Evolutionary conservation across 2,797 vertebrate genomes (phyloP).

Genomic region (Poecilia velifera): DNA sequence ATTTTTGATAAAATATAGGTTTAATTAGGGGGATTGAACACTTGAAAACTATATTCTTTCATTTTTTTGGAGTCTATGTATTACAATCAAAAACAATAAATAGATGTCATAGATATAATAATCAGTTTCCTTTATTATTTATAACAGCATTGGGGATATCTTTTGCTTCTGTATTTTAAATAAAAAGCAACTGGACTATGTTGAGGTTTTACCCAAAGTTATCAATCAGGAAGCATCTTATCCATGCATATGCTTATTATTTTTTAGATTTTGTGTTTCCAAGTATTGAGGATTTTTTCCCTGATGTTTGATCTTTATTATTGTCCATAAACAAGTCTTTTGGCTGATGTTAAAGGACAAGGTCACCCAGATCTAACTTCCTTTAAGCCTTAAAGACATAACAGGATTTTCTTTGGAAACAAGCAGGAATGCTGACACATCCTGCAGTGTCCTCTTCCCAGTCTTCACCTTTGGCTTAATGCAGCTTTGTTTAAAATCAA

Average conservation of each 20-base stretch:
- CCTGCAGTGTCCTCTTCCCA: not conserved
- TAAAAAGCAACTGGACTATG: not conserved
- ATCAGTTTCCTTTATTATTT: not conserved
- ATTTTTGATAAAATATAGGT: not conserved
- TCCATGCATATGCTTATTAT: not conserved
- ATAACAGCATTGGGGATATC: not conserved
- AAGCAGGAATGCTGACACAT: slow-evolving; percentile 1
- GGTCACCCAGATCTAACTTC: not conserved
- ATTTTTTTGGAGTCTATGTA: not conserved
- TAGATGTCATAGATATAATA: not conserved
- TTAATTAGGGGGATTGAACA: not conserved
- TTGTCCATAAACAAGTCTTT: not conserved
- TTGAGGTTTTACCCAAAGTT: not conserved
- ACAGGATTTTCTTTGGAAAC: slow-evolving; percentile 8
- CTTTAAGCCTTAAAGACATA: not conserved
- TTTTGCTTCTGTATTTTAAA: not conserved
- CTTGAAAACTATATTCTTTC: not conserved
- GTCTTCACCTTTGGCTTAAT: slow-evolving; percentile 5
- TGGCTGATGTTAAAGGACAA: not conserved
- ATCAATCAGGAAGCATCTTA: not conserved
- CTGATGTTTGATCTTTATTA: not conserved
- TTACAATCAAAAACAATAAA: not conserved
- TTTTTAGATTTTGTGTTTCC: not conserved
- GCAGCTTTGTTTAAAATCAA: slow-evolving; percentile 10
- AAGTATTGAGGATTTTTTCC: not conserved